Evolutionary conservation across 2,888 invertebrate genomes (phyloP), one percentile per base, ranked within the genome.

Genomic region (Acrocyrtus sp.): DNA sequence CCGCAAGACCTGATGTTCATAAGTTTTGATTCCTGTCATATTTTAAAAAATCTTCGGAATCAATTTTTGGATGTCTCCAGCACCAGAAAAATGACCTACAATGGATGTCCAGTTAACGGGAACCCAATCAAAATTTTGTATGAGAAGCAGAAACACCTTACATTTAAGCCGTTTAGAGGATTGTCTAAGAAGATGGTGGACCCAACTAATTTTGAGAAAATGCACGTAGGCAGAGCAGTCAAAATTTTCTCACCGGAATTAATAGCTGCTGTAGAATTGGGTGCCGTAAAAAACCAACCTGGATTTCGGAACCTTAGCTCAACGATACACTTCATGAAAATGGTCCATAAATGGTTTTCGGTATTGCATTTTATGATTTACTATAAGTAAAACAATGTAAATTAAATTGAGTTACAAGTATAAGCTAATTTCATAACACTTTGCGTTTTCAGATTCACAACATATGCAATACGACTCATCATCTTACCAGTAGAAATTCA

Each of bases 181-280:
- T 50, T 76, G n/a, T 60, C 61, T 5, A 34, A 70, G 51, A 76
- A 74, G 56, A 15, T 51, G 0, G 57, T 76, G 5, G 54, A 56
- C 47, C 76, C 76, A 12, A 70, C 66, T 1, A 57, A 15, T 3
- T 70, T 74, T 26, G 74, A 76, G 27, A 76, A 76, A 51, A 75
- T 73, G 75, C 69, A 69, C 43, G 74, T 76, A 0, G 51, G 61
- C 10, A 24, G 74, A 21, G 76, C 76, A 3, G 19, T 70, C 0
- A 58, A 65, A 53, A 56, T 70, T 6, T 76, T 76, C 54, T 76
- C 76, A 1, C 6, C 74, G 3, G 61, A 73, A 43, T 26, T 75
- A 8, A 67, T 60, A 1, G 51, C 75, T 15, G 61, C 62, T 12
- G 17, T 73, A 12, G 45, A 62, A 53, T 62, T 67, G 29, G 47